Base-by-base conservation (phyloP, 1,140 invertebrate species). In the Colletes gigas region DNA sequence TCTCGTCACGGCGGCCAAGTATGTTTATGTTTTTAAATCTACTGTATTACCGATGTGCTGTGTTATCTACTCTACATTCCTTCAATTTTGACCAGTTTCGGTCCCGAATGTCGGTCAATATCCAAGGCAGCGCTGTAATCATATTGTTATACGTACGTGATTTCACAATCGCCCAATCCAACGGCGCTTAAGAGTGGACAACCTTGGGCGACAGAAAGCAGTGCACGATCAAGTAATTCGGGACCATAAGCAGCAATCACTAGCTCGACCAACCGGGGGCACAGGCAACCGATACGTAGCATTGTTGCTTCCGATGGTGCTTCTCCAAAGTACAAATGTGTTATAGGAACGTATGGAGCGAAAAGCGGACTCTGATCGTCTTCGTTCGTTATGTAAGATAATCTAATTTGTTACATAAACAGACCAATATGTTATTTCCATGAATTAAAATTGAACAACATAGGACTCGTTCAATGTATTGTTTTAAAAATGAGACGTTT, bases 261-360 rank as follows among this genome's bases (percentile, higher is more conserved):
- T 4, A 93, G 63, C 74, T 93, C 93, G 7, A 86, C 69, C 4
- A 93, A 81, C 1, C 88, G 83, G 0, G 91, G 91, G 83, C 91
- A 93, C 60, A 85, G 78, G 12, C 84, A 71, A 30, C 87, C 86
- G 14, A 93, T 88, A 62, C 87, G 81, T 0, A 72, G 82, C 4
- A 93, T 55, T 0, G 90, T 84, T 15, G 79, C 55, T 47, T 88
- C 83, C 3, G 92, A 89, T 1, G 89, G 90, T n/a, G 86, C 83
- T 55, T 92, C 91, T 10, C 91, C 91, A n/a, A 93, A 88, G 65
- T 91, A 93, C 6, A 93, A 77, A 67, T 93, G 92, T 12, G 93
- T 93, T 14, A 93, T 81, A 21, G 93, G 93, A 17, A 92, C 72
- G 57, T 89, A 80, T 0, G 89, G 69, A 1, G 83, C 82, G 4